phyloP scores from a whole-genome alignment of 2,113 vertebrate species.

The Myotis yumanensis region DNA sequence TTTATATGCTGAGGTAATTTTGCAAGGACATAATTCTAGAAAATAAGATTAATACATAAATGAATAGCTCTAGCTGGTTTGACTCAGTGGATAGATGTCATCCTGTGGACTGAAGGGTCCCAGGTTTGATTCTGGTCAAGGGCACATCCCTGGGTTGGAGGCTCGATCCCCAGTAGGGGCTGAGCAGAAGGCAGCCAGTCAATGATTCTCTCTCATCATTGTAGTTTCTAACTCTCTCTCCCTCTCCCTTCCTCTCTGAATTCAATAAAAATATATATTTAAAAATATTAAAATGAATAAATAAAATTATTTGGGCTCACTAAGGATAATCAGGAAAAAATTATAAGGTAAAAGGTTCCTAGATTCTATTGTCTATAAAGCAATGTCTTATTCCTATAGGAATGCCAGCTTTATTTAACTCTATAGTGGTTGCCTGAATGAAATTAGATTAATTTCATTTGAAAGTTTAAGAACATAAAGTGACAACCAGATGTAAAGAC shows the following conservation, averaged over 20 bases:
- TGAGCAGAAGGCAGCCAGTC: too few relatives aligned
- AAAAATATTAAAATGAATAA: neutral
- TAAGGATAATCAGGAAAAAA: neutral
- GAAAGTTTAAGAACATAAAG: neutral
- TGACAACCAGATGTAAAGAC: neutral
- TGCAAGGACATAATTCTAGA: neutral
- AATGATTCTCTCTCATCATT: too few relatives aligned
- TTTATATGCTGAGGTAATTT: neutral
- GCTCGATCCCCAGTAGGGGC: too few relatives aligned
- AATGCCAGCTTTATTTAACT: neutral
- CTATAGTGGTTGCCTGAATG: neutral
- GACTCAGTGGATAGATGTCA: too few relatives aligned
- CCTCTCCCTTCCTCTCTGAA: too few relatives aligned
- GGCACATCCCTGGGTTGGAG: too few relatives aligned
- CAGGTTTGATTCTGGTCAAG: too few relatives aligned
- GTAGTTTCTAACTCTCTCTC: too few relatives aligned
- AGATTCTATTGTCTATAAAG: neutral
- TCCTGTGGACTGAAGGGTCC: too few relatives aligned
- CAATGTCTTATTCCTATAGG: neutral
- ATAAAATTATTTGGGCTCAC: neutral
- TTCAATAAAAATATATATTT: too few relatives aligned
- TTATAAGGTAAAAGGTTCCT: neutral
- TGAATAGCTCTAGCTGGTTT: too few relatives aligned
- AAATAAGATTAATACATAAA: neutral
- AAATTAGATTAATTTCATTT: conserved; percentile 22